Evolutionary conservation across 1,140 invertebrate genomes (phyloP).

Genomic region (Rhopalosiphum maidis): DNA sequence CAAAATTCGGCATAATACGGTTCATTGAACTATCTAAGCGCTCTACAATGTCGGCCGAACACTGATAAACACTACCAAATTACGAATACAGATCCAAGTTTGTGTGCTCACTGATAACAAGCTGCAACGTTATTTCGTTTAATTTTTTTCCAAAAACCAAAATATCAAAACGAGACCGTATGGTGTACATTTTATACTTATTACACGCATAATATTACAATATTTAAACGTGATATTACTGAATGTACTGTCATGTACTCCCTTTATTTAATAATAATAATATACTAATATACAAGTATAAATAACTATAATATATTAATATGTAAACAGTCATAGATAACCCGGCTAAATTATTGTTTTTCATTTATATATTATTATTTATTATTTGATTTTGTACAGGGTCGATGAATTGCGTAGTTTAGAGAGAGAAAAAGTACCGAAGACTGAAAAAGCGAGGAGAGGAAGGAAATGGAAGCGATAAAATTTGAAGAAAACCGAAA

Average conservation of each 20-base stretch:
- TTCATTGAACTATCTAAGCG: slow-evolving; percentile 49
- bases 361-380: not conserved
- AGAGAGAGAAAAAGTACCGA: not conserved
- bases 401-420: not conserved
- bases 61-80: slow-evolving; percentile 41
- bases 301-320: not conserved
- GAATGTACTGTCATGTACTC: not conserved
- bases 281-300: not conserved
- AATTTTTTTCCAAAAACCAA: slow-evolving; percentile 1
- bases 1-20: slow-evolving; percentile 49
- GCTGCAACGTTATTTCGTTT: not conserved
- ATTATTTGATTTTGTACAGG: not conserved
- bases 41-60: slow-evolving; percentile 24
- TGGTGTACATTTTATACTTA: not conserved
- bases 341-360: not conserved
- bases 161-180: not conserved
- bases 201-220: not conserved
- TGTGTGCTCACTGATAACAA: not conserved
- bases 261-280: not conserved
- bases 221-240: not conserved
- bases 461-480: not conserved
- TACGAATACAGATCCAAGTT: slow-evolving; percentile 7
- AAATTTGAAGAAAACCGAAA: not conserved
- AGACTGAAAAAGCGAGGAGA: not conserved
- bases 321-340: not conserved